Evolutionary conservation across 2,888 invertebrate species (phyloP).

Genomic region (Platycnemis pennipes): DNA sequence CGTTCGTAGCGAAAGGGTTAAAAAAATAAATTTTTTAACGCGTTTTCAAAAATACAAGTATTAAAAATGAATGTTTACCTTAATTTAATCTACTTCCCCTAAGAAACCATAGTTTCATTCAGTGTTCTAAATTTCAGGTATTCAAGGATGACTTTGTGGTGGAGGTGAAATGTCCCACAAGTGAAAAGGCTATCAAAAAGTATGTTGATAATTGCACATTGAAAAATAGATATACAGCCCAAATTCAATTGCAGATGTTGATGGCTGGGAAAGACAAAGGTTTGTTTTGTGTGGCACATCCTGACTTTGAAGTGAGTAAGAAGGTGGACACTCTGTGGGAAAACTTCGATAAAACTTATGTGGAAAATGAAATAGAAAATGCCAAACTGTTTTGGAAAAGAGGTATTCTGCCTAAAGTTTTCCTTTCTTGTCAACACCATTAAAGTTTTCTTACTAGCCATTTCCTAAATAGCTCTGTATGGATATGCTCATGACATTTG

Average conservation of each 20-base stretch:
- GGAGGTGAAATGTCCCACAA: constrained; percentile 1
- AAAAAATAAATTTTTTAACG: no score
- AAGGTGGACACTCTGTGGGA: background rate
- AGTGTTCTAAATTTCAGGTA: no score
- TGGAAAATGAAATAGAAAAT: background rate
- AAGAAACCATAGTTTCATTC: no score
- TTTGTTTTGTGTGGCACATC: constrained; percentile 31
- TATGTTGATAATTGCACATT: background rate
- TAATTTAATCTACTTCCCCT: no score
- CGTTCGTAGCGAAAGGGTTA: no score
- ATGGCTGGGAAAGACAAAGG: background rate
- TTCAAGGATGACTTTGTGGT: background rate
- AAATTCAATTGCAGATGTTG: constrained; percentile 41
- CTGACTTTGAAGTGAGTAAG: constrained; percentile 41
- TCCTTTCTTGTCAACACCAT: background rate
- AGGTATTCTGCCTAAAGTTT: background rate
- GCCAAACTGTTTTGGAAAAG: background rate
- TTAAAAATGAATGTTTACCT: no score
- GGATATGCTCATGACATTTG: background rate
- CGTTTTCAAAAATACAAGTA: no score
- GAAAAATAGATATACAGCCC: constrained; percentile 6
- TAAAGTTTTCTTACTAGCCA: background rate
- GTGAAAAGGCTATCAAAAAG: background rate
- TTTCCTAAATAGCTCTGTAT: background rate
- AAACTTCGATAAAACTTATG: background rate